phyloP scores from a whole-genome alignment of 2,888 invertebrate species.

The Nomada lathburiana region DNA sequence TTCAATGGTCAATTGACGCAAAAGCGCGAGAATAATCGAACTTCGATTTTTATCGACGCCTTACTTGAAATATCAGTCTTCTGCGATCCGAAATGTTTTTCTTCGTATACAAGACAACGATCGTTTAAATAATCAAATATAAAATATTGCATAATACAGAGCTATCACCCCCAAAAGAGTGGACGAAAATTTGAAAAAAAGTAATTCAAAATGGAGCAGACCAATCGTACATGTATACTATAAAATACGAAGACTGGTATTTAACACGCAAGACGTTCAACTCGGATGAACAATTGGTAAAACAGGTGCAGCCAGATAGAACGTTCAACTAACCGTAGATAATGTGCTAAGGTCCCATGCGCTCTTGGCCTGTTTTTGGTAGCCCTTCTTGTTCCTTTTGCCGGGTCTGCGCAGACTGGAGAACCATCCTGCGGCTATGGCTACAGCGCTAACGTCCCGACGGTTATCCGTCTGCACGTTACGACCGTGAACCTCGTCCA shows the following conservation, averaged over 20 bases:
- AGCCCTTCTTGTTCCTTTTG: conserved; percentile 79
- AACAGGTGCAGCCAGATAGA: conserved; percentile 9
- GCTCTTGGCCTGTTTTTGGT: conserved; percentile 82
- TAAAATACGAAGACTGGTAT: not conserved
- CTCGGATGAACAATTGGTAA: not conserved
- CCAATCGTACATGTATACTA: not conserved
- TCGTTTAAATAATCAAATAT: no score
- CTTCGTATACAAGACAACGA: no score
- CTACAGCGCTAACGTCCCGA: conserved; percentile 76
- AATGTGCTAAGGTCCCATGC: conserved; percentile 88
- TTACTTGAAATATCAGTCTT: not conserved
- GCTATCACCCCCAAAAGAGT: no score
- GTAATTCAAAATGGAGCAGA: not conserved
- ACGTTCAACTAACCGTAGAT: conserved; percentile 85
- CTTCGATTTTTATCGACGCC: not conserved
- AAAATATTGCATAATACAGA: no score
- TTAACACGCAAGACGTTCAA: not conserved
- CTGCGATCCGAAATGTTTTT: not conserved
- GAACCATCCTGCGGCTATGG: conserved; percentile 91
- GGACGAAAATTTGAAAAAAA: not conserved
- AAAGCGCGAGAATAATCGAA: not conserved
- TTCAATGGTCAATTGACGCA: not conserved
- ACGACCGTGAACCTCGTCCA: conserved; percentile 76
- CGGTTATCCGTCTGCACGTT: conserved; percentile 67
- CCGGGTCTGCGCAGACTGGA: conserved; percentile 90